These are phyloP conservation scores for Drosophila histrio DNA, from an alignment of 2,888 invertebrate genomes.

Conservation along the genomic window DNA sequence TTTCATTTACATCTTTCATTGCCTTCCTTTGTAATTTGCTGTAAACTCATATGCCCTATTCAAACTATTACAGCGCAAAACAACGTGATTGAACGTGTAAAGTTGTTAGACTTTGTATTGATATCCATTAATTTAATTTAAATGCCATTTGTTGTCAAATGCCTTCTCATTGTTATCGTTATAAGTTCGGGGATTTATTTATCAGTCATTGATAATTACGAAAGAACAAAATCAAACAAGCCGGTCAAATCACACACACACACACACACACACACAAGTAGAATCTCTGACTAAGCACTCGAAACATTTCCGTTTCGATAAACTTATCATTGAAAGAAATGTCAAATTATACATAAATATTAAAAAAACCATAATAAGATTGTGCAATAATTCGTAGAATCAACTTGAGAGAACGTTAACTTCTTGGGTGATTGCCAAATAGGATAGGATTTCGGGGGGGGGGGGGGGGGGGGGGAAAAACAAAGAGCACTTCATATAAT, in stretches of 20 bases:
- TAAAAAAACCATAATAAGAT: background rate
- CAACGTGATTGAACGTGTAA: background rate
- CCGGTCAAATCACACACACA: constrained; percentile 1
- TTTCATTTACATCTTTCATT: too few species aligned
- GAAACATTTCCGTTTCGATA: constrained; percentile 42
- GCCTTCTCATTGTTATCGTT: constrained; percentile 20
- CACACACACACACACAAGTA: background rate
- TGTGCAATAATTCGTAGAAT: constrained; percentile 18
- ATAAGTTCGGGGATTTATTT: constrained; percentile 16
- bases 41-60: background rate
- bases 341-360: background rate
- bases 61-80: background rate
- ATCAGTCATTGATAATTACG: constrained; percentile 24
- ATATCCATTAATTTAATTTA: constrained; percentile 22
- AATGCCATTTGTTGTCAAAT: constrained; percentile 29
- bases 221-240: constrained; percentile 19
- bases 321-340: constrained; percentile 10
- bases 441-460: background rate
- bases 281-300: constrained; percentile 38
- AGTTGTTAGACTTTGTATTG: constrained; percentile 3
- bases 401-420: background rate
- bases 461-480: background rate
- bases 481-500: constrained; percentile 25
- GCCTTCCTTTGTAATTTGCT: background rate
- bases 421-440: background rate